Percentiles rank a stretch among this genome's conserved stretches.
Evolutionary conservation across 2,888 invertebrate species (phyloP).

Genomic region (Chironomus tentans): DNA sequence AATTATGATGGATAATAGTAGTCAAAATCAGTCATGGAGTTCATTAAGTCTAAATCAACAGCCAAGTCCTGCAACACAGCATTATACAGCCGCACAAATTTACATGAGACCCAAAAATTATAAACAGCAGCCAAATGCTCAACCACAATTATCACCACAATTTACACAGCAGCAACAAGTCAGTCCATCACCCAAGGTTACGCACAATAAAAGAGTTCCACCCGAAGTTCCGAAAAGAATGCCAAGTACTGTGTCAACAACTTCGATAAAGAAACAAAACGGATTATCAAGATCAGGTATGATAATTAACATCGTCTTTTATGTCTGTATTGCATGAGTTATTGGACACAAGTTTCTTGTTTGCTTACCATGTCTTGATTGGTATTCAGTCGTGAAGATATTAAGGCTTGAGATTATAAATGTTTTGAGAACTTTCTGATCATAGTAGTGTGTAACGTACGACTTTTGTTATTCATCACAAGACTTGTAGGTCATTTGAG

Average conservation of each 20-base stretch:
- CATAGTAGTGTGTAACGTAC: no score
- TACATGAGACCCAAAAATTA: slow-evolving; percentile 40
- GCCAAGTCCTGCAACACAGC: slow-evolving; percentile 36
- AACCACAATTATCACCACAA: not conserved
- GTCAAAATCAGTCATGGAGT: slow-evolving; percentile 40
- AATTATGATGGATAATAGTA: slow-evolving; percentile 33
- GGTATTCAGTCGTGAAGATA: no score
- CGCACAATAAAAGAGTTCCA: slow-evolving; percentile 52
- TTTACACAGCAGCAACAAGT: not conserved
- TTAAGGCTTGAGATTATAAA: not conserved
- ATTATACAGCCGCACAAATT: slow-evolving; percentile 34
- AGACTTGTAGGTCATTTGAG: no score
- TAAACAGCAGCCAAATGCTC: not conserved
- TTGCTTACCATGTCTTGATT: no score
- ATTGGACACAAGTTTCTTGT: no score
- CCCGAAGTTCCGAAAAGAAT: slow-evolving; percentile 86
- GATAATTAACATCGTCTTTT: slow-evolving; percentile 7
- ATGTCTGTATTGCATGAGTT: no score
- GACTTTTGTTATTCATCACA: no score
- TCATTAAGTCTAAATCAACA: not conserved
- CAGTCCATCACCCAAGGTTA: not conserved
- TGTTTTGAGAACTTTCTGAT: no score
- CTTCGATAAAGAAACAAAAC: not conserved
- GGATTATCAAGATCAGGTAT: slow-evolving; percentile 6
- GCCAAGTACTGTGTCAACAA: slow-evolving; percentile 39